A percentile compares a stretch with the other conserved stretches of the same genome.
phyloP scores from a whole-genome alignment of 2,113 vertebrate genomes.

The Perca schrenkii region DNA sequence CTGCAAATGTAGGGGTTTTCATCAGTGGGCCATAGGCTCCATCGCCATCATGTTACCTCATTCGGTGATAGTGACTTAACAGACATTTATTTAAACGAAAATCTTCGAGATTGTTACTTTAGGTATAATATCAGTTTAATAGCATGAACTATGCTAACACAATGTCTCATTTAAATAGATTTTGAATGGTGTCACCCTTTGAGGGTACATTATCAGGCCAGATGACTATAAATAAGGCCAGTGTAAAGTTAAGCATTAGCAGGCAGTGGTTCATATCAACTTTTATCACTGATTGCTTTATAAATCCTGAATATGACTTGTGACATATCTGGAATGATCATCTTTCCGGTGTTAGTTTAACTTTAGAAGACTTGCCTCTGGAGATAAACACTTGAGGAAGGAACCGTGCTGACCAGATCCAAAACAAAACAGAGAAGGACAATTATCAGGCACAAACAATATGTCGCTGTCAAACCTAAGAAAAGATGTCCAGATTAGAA shows the following conservation, averaged over 20 bases:
- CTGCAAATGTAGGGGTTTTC: too few species aligned
- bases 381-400: constrained; percentile 86
- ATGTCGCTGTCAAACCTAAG: constrained; percentile 42
- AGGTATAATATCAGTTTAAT: background rate
- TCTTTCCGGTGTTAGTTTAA: constrained; percentile 62
- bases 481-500: constrained; percentile 53
- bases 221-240: constrained; percentile 23
- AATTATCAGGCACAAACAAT: constrained; percentile 47
- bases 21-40: too few species aligned
- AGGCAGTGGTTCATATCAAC: background rate
- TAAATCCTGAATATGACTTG: constrained; percentile 19
- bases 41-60: too few species aligned
- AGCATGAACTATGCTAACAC: background rate
- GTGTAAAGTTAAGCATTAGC: background rate
- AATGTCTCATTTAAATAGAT: background rate
- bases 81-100: too few species aligned
- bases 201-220: background rate
- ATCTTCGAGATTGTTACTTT: too few species aligned
- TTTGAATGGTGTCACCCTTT: background rate
- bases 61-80: too few species aligned
- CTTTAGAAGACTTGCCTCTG: constrained; percentile 88
- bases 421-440: constrained; percentile 53
- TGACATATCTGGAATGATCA: constrained; percentile 56
- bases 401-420: constrained; percentile 81
- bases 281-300: constrained; percentile 18